Evolutionary conservation across 2,797 vertebrate species (phyloP).

Genomic region (Jordanella pulchra): DNA sequence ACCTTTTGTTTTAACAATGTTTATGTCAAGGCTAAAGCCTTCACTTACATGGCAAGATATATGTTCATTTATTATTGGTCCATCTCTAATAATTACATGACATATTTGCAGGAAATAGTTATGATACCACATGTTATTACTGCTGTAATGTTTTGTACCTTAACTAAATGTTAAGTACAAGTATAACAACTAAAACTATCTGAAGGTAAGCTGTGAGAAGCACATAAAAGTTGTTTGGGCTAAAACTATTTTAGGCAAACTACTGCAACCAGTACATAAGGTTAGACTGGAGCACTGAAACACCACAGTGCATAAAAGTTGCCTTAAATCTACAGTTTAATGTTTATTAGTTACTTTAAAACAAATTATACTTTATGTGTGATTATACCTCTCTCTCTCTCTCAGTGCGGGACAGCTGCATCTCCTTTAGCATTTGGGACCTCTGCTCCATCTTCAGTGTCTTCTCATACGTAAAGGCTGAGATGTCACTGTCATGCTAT

Average conservation of each 20-base stretch:
- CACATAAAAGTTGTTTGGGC: not conserved
- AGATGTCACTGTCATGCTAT: conserved; percentile 93
- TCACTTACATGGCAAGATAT: too few relatives aligned
- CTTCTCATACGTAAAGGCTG: conserved; percentile 95
- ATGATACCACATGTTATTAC: not conserved
- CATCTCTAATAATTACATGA: not conserved
- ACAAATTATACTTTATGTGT: not conserved
- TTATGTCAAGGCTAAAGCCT: too few relatives aligned
- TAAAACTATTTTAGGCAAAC: not conserved
- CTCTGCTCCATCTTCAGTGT: conserved; percentile 96
- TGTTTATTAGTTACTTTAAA: not conserved
- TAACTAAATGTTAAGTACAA: not conserved
- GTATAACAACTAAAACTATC: too few relatives aligned
- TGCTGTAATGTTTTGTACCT: not conserved
- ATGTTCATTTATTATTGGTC: too few relatives aligned
- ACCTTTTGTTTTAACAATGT: too few relatives aligned
- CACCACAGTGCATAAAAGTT: not conserved
- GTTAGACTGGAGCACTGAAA: not conserved
- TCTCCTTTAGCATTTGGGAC: conserved; percentile 95
- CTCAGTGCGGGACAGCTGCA: conserved; percentile 94
- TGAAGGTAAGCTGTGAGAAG: not conserved
- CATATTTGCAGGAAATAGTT: not conserved
- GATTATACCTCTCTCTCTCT: conserved; percentile 87
- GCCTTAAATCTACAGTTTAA: not conserved
- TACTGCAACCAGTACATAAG: not conserved